A percentile compares a stretch with the other conserved stretches of the same genome.
Conservation (phyloP, 1,140 invertebrate species). For the Antheraea mylitta region DNA sequence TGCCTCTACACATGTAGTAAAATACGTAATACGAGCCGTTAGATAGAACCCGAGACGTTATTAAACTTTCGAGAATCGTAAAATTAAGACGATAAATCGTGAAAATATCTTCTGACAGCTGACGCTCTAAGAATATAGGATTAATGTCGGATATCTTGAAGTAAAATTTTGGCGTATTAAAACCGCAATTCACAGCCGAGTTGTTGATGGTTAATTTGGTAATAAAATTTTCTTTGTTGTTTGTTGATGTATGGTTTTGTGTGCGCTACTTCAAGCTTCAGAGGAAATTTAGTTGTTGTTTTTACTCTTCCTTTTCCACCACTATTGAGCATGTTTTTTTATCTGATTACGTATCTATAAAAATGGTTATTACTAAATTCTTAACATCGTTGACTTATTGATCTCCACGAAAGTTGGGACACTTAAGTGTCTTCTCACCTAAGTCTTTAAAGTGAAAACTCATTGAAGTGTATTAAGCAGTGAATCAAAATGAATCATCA, state of each 20-base stretch:
- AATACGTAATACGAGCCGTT: not conserved
- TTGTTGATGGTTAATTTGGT: not conserved
- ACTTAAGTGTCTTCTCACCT: too few species aligned
- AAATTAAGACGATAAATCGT: constrained; percentile 1
- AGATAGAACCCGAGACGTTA: not conserved
- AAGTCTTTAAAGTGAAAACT: too few species aligned
- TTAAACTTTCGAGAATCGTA: not conserved
- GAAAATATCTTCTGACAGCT: not conserved
- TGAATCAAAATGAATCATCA: too few species aligned
- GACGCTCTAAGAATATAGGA: not conserved
- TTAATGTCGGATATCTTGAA: not conserved
- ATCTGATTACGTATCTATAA: too few species aligned
- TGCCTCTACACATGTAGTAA: not conserved
- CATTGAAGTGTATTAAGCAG: too few species aligned
- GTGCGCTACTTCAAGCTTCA: not conserved
- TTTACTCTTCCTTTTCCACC: not conserved
- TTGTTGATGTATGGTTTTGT: not conserved
- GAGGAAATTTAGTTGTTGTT: not conserved
- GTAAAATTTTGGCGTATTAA: not conserved
- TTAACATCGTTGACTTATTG: too few species aligned
- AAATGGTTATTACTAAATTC: too few species aligned
- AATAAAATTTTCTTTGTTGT: not conserved
- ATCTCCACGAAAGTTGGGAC: too few species aligned
- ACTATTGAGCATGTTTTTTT: too few species aligned
- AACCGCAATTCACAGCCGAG: not conserved